Conservation (phyloP, 2,113 vertebrate species). For the Alosa alosa region DNA sequence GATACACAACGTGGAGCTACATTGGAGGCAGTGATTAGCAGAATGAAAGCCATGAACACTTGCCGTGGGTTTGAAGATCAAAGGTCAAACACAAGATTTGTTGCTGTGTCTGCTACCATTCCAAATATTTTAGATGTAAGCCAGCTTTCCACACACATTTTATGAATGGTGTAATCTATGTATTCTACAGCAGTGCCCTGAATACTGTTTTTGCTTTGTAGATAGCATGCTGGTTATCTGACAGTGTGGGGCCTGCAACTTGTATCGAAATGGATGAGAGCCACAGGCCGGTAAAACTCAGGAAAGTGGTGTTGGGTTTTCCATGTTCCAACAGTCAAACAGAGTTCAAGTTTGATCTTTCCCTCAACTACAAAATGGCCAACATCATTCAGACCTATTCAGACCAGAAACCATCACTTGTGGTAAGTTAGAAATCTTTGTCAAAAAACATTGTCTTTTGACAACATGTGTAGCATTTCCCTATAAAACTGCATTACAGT, state of each 20-base stretch:
- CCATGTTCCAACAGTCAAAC: slow-evolving; percentile 83
- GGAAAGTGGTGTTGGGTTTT: slow-evolving; percentile 92
- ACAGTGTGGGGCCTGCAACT: slow-evolving; percentile 76
- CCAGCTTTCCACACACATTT: neutral
- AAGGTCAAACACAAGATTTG: slow-evolving; percentile 78
- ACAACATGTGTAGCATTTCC: too few species aligned
- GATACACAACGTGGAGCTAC: slow-evolving; percentile 91
- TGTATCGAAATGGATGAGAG: slow-evolving; percentile 91
- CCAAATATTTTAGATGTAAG: slow-evolving; percentile 92
- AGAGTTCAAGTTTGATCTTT: slow-evolving; percentile 95
- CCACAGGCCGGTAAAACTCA: slow-evolving; percentile 91
- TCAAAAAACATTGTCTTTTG: too few species aligned
- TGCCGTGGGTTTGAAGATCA: slow-evolving; percentile 65
- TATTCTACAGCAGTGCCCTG: neutral
- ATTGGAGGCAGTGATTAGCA: slow-evolving; percentile 93
- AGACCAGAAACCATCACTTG: slow-evolving; percentile 88
- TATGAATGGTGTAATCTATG: neutral
- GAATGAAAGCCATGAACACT: slow-evolving; percentile 91
- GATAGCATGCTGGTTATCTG: slow-evolving; percentile 95
- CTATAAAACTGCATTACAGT: too few species aligned
- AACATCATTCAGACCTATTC: slow-evolving; percentile 91
- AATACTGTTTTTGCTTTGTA: slow-evolving; percentile 52
- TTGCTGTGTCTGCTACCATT: slow-evolving; percentile 95
- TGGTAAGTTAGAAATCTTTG: slow-evolving; percentile 71
- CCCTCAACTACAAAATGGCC: slow-evolving; percentile 93